A percentile compares a stretch with the other conserved stretches of the same genome.
Evolutionary conservation across 2,888 invertebrate genomes (phyloP).

Genomic region (Fragum sueziense): DNA sequence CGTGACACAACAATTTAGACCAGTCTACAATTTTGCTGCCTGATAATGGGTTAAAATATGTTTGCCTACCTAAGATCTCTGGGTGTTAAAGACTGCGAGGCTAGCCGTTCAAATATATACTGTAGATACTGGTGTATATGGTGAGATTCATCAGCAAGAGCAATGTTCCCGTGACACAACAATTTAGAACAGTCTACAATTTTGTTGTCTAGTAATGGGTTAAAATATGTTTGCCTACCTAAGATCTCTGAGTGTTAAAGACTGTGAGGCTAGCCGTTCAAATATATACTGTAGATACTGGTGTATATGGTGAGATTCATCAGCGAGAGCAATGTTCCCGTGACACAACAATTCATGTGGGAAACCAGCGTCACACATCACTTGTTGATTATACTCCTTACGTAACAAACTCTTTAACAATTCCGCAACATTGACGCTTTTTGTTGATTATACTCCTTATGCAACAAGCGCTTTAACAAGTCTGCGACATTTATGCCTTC

Average conservation of each 20-base stretch:
- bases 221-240: slow-evolving; percentile 85
- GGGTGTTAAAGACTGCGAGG: slow-evolving; percentile 90
- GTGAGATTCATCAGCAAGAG: too few relatives aligned
- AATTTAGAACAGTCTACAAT: too few relatives aligned
- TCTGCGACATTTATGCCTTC: too few relatives aligned
- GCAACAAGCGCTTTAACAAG: too few relatives aligned
- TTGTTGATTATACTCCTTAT: too few relatives aligned
- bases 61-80: slow-evolving; percentile 93
- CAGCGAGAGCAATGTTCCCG: slow-evolving; percentile 91
- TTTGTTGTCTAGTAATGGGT: too few relatives aligned
- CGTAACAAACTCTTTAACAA: slow-evolving; percentile 90
- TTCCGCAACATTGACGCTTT: slow-evolving; percentile 90
- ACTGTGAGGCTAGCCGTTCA: slow-evolving; percentile 97
- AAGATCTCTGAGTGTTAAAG: slow-evolving; percentile 94
- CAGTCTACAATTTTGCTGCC: too few relatives aligned
- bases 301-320: slow-evolving; percentile 94
- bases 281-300: slow-evolving; percentile 96
- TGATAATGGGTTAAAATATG: too few relatives aligned
- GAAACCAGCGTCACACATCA: slow-evolving; percentile 97
- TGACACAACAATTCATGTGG: slow-evolving; percentile 90
- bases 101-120: too few relatives aligned
- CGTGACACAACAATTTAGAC: too few relatives aligned
- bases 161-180: too few relatives aligned
- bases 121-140: too few relatives aligned
- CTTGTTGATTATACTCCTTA: slow-evolving; percentile 98